phyloP scores from a whole-genome alignment of 1,140 invertebrate genomes.

The Drosophila malerkotliana region DNA sequence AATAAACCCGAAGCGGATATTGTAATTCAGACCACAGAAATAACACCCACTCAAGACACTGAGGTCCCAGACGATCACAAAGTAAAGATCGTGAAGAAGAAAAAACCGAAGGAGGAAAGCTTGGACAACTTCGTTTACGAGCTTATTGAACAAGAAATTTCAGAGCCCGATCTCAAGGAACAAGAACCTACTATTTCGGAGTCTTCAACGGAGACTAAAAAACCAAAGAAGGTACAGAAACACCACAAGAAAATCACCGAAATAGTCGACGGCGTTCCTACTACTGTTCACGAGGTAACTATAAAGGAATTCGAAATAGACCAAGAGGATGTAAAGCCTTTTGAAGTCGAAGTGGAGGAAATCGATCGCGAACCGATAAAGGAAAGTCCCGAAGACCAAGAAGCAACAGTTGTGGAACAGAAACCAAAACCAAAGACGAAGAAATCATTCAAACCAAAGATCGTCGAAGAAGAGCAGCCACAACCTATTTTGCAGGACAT shows the following conservation, averaged over 20 bases:
- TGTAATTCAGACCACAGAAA: constrained; percentile 69
- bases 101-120: constrained; percentile 57
- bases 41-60: constrained; percentile 67
- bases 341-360: constrained; percentile 15
- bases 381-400: constrained; percentile 33
- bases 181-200: constrained; percentile 44
- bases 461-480: constrained; percentile 23
- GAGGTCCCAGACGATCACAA: constrained; percentile 63
- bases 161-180: constrained; percentile 58
- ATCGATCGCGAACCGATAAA: constrained; percentile 34
- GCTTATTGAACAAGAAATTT: constrained; percentile 72
- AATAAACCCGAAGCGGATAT: constrained; percentile 72
- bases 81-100: constrained; percentile 60
- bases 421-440: constrained; percentile 50
- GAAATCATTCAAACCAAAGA: constrained; percentile 45
- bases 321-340: constrained; percentile 20
- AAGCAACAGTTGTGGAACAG: constrained; percentile 62
- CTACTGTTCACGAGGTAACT: constrained; percentile 60
- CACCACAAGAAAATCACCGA: constrained; percentile 62
- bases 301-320: constrained; percentile 61
- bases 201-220: constrained; percentile 46
- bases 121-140: constrained; percentile 66
- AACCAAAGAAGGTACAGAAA: constrained; percentile 76
- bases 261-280: constrained; percentile 60
- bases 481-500: constrained; percentile 58